Conservation (phyloP, 2,113 vertebrate genomes). For the Aepyceros melampus region DNA sequence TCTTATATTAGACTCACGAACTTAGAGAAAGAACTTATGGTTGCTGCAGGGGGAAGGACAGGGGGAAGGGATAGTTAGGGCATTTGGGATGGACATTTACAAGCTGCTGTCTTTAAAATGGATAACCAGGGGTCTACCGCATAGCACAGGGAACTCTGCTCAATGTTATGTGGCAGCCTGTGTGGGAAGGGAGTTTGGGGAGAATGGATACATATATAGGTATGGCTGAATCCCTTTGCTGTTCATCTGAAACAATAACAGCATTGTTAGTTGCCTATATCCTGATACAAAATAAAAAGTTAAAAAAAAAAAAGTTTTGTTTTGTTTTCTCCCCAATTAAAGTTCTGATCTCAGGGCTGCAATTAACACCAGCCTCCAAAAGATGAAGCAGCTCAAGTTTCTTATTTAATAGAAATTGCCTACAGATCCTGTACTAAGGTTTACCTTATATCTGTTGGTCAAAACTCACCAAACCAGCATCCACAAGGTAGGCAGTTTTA, state of each 20-base stretch:
- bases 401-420: neutral
- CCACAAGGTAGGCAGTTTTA: neutral
- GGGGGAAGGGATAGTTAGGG: neutral
- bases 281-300: neutral
- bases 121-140: neutral
- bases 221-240: neutral
- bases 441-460: neutral
- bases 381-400: neutral
- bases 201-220: neutral
- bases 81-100: neutral
- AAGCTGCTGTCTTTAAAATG: neutral
- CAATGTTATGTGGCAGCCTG: neutral
- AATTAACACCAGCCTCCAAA: neutral
- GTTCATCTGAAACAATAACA: neutral
- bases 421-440: accelerated
- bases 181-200: neutral
- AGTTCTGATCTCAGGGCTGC: neutral
- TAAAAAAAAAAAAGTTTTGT: neutral
- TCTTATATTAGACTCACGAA: neutral
- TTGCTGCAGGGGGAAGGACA: neutral
- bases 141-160: neutral
- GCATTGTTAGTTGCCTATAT: neutral
- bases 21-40: neutral
- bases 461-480: neutral
- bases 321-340: neutral